These are phyloP conservation scores for Dione vanillae DNA, from an alignment of 2,888 invertebrate species.

Conservation along the genomic window DNA sequence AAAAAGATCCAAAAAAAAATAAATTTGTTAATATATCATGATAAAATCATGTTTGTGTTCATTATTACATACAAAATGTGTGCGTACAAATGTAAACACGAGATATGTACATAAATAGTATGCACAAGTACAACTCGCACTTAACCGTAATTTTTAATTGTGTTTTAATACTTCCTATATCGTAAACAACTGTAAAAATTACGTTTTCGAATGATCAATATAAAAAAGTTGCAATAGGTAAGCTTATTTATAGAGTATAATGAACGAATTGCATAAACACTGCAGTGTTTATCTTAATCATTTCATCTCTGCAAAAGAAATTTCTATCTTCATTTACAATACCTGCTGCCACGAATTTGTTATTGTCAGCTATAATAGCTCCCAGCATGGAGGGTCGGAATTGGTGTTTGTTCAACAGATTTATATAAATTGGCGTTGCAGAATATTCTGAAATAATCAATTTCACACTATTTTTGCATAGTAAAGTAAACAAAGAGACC, in stretches of 20 bases:
- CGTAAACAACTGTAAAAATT: too few relatives aligned
- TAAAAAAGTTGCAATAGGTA: background rate
- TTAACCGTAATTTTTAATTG: background rate
- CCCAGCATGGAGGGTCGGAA: conserved; percentile 51
- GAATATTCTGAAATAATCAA: background rate
- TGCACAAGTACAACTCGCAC: too few relatives aligned
- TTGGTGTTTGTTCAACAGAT: conserved; percentile 53
- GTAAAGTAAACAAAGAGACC: background rate
- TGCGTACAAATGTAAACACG: too few relatives aligned
- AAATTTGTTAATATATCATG: too few relatives aligned
- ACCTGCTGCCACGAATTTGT: conserved; percentile 65
- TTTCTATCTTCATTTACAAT: conserved; percentile 56
- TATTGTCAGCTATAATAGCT: conserved; percentile 63
- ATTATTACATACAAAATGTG: too few relatives aligned
- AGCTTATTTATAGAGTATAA: background rate
- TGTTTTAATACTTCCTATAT: background rate
- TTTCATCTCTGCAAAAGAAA: conserved; percentile 33
- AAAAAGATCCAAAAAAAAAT: too few relatives aligned
- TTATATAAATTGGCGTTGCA: conserved; percentile 41
- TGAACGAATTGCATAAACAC: conserved; percentile 15
- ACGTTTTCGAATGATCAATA: too few relatives aligned
- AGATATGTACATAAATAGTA: too few relatives aligned
- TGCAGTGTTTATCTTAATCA: conserved; percentile 41
- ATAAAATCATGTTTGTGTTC: too few relatives aligned
- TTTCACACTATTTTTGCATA: background rate